Percentiles rank a stretch among this genome's conserved stretches.
phyloP scores from a whole-genome alignment of 1,140 invertebrate species.

The Potamilus streckersoni region DNA sequence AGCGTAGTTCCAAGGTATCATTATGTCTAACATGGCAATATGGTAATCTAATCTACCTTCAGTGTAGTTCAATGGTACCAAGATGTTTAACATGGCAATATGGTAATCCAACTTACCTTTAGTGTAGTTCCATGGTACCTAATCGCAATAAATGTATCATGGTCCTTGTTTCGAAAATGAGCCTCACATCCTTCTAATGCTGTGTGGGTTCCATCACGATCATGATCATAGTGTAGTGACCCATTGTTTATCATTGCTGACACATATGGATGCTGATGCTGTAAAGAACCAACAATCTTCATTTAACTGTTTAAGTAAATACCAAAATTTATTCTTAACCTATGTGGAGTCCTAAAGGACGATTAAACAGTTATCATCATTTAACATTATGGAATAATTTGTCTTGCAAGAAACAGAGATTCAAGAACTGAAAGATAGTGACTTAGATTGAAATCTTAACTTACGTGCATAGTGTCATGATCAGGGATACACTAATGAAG shows the following conservation, averaged over 20 bases:
- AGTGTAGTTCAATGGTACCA: too few relatives aligned
- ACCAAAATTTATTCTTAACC: too few relatives aligned
- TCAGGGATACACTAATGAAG: too few relatives aligned
- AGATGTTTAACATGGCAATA: neutral
- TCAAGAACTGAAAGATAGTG: too few relatives aligned
- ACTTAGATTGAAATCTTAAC: too few relatives aligned
- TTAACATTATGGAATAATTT: too few relatives aligned
- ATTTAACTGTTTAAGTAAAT: neutral
- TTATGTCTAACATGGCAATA: too few relatives aligned
- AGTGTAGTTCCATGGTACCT: conserved; percentile 91
- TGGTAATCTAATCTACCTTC: neutral
- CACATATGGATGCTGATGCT: conserved; percentile 98
- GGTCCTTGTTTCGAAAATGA: conserved; percentile 91
- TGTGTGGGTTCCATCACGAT: conserved; percentile 97
- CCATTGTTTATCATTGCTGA: conserved; percentile 99
- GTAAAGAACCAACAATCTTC: conserved; percentile 37
- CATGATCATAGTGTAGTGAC: conserved; percentile 95
- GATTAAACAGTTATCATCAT: too few relatives aligned
- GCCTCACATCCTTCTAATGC: conserved; percentile 87
- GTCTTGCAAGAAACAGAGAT: too few relatives aligned
- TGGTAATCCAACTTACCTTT: conserved; percentile 73
- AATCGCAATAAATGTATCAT: conserved; percentile 91
- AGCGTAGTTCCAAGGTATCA: too few relatives aligned
- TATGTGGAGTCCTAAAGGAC: too few relatives aligned
- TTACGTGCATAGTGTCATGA: too few relatives aligned